A percentile compares a stretch with the other conserved stretches of the same genome.
Conservation (phyloP, 2,797 vertebrate genomes). For the Malacoctenus gilli region DNA sequence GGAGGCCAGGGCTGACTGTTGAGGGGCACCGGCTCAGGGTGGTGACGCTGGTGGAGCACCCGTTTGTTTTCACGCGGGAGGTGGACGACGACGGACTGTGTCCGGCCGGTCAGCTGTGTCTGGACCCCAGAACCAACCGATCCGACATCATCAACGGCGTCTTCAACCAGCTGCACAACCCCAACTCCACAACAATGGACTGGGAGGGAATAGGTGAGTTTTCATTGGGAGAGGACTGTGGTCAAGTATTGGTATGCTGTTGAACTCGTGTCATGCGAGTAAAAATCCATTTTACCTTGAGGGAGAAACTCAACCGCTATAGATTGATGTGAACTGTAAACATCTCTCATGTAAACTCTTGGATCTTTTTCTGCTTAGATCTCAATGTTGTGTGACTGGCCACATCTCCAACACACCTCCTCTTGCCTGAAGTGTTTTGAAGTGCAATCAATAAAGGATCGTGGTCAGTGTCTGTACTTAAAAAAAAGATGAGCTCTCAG, state of each 20-base stretch:
- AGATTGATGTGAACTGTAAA: conserved; percentile 6
- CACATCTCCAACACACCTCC: conserved; percentile 3
- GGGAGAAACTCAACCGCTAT: conserved; percentile 4
- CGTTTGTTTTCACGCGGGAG: conserved; percentile 91
- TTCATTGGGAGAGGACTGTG: too few species aligned
- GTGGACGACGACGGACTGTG: conserved; percentile 90
- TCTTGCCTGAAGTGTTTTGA: conserved; percentile 25
- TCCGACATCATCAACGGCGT: conserved; percentile 83
- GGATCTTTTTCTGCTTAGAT: conserved; percentile 19
- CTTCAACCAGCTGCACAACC: conserved; percentile 83
- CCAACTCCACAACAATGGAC: conserved; percentile 71
- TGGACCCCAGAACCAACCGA: conserved; percentile 88
- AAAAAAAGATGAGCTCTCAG: conserved; percentile 31
- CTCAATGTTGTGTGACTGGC: conserved; percentile 15
- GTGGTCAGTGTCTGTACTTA: conserved; percentile 34
- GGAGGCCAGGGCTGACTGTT: conserved; percentile 77
- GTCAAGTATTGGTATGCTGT: background rate
- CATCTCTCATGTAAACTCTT: background rate
- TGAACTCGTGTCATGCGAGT: background rate
- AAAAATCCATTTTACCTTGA: background rate
- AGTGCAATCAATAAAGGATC: conserved; percentile 56
- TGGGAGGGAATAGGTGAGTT: conserved; percentile 68
- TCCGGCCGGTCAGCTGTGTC: conserved; percentile 89
- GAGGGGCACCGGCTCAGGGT: conserved; percentile 83
- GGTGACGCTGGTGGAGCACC: conserved; percentile 94